Conservation (phyloP, 1,140 invertebrate species). For the Telenomus remus region DNA sequence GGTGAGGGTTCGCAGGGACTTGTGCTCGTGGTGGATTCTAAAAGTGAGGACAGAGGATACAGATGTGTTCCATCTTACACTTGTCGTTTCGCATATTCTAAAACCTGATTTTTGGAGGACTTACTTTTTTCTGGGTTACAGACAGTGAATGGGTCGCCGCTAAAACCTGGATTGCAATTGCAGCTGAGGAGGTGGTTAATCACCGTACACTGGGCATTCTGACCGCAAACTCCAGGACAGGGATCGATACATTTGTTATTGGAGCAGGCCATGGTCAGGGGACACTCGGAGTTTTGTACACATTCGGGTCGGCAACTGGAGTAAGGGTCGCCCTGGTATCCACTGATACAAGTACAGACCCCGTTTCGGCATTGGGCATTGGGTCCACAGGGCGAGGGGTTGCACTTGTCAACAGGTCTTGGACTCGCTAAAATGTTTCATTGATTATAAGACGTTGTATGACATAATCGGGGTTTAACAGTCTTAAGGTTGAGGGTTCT, state of each 20-base stretch:
- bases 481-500: constrained; percentile 41
- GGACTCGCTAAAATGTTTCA: constrained; percentile 64
- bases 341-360: constrained; percentile 71
- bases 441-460: not conserved
- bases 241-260: constrained; percentile 85
- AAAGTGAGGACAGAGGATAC: constrained; percentile 2
- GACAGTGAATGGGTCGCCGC: constrained; percentile 81
- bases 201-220: constrained; percentile 81
- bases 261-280: constrained; percentile 79
- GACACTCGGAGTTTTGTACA: constrained; percentile 82
- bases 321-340: constrained; percentile 75
- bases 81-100: too few relatives aligned
- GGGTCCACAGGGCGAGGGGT: constrained; percentile 77
- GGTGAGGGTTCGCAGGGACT: constrained; percentile 79
- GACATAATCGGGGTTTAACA: not conserved
- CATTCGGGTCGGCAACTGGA: constrained; percentile 76
- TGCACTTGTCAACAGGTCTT: constrained; percentile 68
- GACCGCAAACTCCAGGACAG: constrained; percentile 82
- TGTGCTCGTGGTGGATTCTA: constrained; percentile 35
- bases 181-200: constrained; percentile 79
- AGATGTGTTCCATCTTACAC: too few relatives aligned
- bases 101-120: too few relatives aligned
- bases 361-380: constrained; percentile 71
- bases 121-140: constrained; percentile 73
- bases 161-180: constrained; percentile 84